A percentile compares a stretch with the other conserved stretches of the same genome.
Conservation (phyloP, 1,140 invertebrate species). For the Drosophila serrata region DNA sequence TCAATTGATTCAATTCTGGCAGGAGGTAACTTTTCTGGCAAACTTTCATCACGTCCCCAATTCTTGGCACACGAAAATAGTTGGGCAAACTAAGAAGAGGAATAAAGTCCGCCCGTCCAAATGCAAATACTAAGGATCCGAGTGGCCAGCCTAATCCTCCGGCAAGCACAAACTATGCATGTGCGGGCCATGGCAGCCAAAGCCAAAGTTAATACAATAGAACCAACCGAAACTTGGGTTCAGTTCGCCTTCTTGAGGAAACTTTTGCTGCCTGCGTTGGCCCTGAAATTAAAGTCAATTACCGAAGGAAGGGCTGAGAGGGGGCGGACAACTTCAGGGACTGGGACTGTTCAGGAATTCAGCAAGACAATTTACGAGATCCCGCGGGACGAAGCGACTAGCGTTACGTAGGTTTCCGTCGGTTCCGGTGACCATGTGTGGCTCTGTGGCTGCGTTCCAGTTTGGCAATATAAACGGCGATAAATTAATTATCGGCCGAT, state of each 20-base stretch:
- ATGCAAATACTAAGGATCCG: slow-evolving; percentile 18
- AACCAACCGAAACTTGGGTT: slow-evolving; percentile 35
- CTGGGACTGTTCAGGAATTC: slow-evolving; percentile 30
- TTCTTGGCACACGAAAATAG: slow-evolving; percentile 30
- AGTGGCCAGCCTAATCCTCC: slow-evolving; percentile 23
- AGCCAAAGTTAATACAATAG: slow-evolving; percentile 63
- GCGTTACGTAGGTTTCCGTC: slow-evolving; percentile 7
- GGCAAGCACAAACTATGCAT: slow-evolving; percentile 39
- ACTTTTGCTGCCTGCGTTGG: slow-evolving; percentile 26
- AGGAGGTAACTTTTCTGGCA: slow-evolving; percentile 26
- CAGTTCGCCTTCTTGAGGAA: slow-evolving; percentile 46
- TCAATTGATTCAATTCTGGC: slow-evolving; percentile 32
- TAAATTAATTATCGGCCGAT: slow-evolving; percentile 79
- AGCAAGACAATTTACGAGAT: slow-evolving; percentile 43
- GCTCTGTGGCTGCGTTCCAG: slow-evolving; percentile 9
- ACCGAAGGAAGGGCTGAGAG: slow-evolving; percentile 23
- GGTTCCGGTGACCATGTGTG: slow-evolving; percentile 33
- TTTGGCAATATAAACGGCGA: slow-evolving; percentile 56
- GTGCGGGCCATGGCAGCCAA: slow-evolving; percentile 1
- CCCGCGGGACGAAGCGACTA: slow-evolving; percentile 32
- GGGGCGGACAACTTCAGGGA: slow-evolving; percentile 11
- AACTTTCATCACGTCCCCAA: slow-evolving; percentile 27
- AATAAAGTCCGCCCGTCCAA: slow-evolving; percentile 1
- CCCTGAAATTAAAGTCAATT: slow-evolving; percentile 65
- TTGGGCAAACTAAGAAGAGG: slow-evolving; percentile 24